Evolutionary conservation across 1,140 invertebrate genomes (phyloP).

Genomic region (Heliconius himera): DNA sequence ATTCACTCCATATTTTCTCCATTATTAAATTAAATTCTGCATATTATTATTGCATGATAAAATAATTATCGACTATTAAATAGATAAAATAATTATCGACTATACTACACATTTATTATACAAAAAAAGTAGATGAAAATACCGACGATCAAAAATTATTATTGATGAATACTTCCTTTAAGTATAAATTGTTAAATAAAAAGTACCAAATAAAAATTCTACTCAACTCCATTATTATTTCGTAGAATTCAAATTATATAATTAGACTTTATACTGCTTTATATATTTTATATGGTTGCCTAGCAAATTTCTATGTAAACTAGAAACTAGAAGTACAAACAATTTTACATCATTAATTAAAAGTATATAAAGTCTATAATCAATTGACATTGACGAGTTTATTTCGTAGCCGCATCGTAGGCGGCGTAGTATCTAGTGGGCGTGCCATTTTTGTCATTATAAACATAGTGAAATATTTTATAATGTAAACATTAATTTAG

Average conservation of each 20-base stretch:
- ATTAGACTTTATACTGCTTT: background rate
- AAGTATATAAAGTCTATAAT: slow-evolving; percentile 31
- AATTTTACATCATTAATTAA: slow-evolving; percentile 6
- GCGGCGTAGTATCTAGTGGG: slow-evolving; percentile 30
- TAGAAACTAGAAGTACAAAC: slow-evolving; percentile 7
- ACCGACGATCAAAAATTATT: too few species aligned
- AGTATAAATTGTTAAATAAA: too few species aligned
- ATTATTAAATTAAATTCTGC: too few species aligned
- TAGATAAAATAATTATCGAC: too few species aligned
- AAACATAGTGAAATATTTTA: background rate
- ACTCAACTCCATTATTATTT: background rate
- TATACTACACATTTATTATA: too few species aligned
- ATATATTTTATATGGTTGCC: slow-evolving; percentile 32
- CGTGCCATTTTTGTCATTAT: slow-evolving; percentile 24
- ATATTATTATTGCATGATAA: too few species aligned
- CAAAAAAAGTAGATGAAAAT: too few species aligned
- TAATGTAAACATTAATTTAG: background rate
- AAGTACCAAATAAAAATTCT: background rate
- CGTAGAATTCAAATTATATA: background rate
- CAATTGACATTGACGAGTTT: slow-evolving; percentile 10
- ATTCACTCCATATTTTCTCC: too few species aligned
- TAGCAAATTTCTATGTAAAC: slow-evolving; percentile 37
- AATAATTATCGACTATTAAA: too few species aligned
- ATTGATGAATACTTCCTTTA: too few species aligned
- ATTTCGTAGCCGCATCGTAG: slow-evolving; percentile 28